Conservation (phyloP, 2,888 invertebrate species). For the Dendrolimus houi region DNA sequence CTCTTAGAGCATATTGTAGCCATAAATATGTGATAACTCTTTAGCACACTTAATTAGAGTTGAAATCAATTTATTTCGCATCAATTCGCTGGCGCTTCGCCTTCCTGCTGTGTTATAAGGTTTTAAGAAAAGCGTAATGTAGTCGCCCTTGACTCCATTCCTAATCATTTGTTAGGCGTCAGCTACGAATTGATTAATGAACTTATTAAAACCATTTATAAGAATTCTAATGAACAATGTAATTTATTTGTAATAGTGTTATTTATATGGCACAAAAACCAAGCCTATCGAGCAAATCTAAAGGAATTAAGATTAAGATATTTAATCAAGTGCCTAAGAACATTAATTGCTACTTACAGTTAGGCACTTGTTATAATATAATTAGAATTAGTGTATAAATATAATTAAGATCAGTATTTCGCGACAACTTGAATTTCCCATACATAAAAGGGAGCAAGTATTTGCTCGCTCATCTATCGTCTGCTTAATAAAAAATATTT, state of each 20-base stretch:
- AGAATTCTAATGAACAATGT: not conserved
- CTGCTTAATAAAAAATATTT: too few relatives aligned
- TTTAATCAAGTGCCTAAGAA: not conserved
- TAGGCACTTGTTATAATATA: not conserved
- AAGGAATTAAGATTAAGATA: not conserved
- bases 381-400: too few relatives aligned
- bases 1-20: too few relatives aligned
- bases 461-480: too few relatives aligned
- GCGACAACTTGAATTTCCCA: too few relatives aligned
- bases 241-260: not conserved
- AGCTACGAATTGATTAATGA: not conserved
- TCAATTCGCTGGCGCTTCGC: too few relatives aligned
- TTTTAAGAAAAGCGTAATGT: not conserved
- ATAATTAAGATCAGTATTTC: too few relatives aligned
- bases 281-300: not conserved
- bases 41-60: too few relatives aligned
- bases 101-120: too few relatives aligned
- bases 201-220: not conserved
- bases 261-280: not conserved
- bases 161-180: not conserved
- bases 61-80: too few relatives aligned
- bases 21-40: too few relatives aligned
- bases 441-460: too few relatives aligned
- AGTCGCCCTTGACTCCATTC: not conserved
- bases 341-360: conserved; percentile 1